Evolutionary conservation across 1,140 invertebrate genomes (phyloP), one percentile per base, ranked within the genome.

Genomic region (Drosophila funebris): DNA sequence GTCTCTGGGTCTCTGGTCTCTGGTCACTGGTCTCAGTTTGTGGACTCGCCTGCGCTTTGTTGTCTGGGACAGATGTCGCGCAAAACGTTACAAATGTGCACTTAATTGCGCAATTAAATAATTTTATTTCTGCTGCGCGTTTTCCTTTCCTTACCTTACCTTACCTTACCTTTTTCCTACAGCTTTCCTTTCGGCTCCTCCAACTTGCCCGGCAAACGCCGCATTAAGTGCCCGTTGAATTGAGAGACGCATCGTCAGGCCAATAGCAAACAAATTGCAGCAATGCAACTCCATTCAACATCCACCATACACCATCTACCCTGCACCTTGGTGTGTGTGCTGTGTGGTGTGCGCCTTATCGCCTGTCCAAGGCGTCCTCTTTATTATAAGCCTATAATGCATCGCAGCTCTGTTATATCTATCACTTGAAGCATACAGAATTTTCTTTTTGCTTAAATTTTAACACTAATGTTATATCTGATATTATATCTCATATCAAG

Each of bases 51-150:
- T 57, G 64, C 62, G 18, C 44, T 54, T 54, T 13, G 46, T 64
- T 50, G 13, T 16, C 85, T 63, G 83, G 82, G 83, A 90, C 88
- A 90, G 88, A 90, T 90, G 88, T 90, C 83, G 88, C 88, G 88
- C 84, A 90, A 90, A 90, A 89, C 81, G 88, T 88, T 88, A 90
- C 83, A 88, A 90, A 90, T 82, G 80, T 88, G 72, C 79, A 90
- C 85, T 90, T 90, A 90, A 90, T 90, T 90, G 88, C 83, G 88
- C 83, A 90, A 90, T 90, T 90, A 90, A 90, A 90, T 88, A 88
- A 89, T 88, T 88, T 88, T 77, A 89, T 80, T 88, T 88, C 76
- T 81, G 70, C 74, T 72, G 58, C 70, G 78, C 75, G 66, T 70
- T 70, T 74, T 50, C 18, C 44, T 62, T 57, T 22, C 18, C 53